Conservation (phyloP, 2,888 invertebrate genomes). For the Agapostemon virescens region DNA sequence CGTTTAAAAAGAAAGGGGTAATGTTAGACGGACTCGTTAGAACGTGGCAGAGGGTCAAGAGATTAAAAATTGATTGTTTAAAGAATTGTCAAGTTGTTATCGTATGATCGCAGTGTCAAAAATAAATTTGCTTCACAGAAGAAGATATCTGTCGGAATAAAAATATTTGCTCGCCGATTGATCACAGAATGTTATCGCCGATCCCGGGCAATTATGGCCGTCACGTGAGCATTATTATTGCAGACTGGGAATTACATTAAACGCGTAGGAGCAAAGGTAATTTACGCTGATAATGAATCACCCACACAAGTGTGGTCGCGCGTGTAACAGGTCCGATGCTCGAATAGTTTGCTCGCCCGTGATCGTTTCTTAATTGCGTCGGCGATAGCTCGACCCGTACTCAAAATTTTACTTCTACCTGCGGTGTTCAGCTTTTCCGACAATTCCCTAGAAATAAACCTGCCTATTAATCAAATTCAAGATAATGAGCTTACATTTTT, state of each 20-base stretch:
- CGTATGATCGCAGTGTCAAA: not conserved
- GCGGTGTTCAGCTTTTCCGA: not conserved
- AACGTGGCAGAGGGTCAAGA: no score
- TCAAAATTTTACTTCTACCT: not conserved
- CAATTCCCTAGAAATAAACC: not conserved
- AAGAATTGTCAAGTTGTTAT: not conserved
- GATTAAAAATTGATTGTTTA: not conserved
- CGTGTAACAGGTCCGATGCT: slow-evolving; percentile 41
- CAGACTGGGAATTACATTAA: slow-evolving; percentile 69
- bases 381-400: slow-evolving; percentile 14
- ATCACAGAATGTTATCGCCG: slow-evolving; percentile 61
- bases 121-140: not conserved
- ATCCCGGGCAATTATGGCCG: slow-evolving; percentile 60
- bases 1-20: no score
- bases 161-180: slow-evolving; percentile 35
- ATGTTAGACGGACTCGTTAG: no score
- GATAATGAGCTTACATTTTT: not conserved
- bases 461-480: not conserved
- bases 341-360: slow-evolving; percentile 30
- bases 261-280: slow-evolving; percentile 68
- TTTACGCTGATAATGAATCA: slow-evolving; percentile 71
- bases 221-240: slow-evolving; percentile 67
- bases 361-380: slow-evolving; percentile 56
- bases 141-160: slow-evolving; percentile 11
- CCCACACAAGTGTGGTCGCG: slow-evolving; percentile 62